These are phyloP conservation scores for Austrofundulus limnaeus DNA, from an alignment of 2,113 vertebrate species.

Conservation along the genomic window DNA sequence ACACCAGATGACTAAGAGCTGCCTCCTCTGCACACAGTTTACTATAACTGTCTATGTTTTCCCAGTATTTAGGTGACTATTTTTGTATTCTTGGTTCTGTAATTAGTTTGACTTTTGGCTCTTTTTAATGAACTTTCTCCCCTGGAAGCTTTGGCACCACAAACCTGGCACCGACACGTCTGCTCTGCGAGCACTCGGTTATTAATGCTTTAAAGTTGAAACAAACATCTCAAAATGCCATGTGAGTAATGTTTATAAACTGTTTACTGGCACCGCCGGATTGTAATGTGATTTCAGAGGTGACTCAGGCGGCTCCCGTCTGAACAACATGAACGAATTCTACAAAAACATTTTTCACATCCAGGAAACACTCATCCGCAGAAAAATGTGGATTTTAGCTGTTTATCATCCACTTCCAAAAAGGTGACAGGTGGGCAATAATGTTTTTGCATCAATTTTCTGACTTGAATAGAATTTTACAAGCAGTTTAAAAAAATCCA, in stretches of 20 bases:
- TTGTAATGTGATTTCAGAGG: conserved; percentile 28
- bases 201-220: conserved; percentile 29
- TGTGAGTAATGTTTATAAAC: conserved; percentile 34
- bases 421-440: too few species aligned
- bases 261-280: conserved; percentile 20
- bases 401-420: too few species aligned
- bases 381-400: too few species aligned
- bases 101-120: too few species aligned
- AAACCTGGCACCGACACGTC: conserved; percentile 17
- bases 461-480: too few species aligned
- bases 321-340: too few species aligned
- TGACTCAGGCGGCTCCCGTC: too few species aligned
- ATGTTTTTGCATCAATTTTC: too few species aligned
- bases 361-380: too few species aligned
- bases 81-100: conserved; percentile 27
- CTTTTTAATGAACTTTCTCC: too few species aligned
- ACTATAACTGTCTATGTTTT: conserved; percentile 25
- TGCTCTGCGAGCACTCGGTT: conserved; percentile 12
- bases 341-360: too few species aligned
- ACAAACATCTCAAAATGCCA: conserved; percentile 35
- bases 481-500: too few species aligned
- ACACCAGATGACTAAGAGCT: conserved; percentile 44
- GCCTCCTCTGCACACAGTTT: conserved; percentile 49
- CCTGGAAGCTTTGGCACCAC: conserved; percentile 3
- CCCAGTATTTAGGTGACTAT: conserved; percentile 49